Evolutionary conservation across 37 sponge, comb jelly and placozoan species (phyloP).

Genomic region (Haliclona indistincta): DNA sequence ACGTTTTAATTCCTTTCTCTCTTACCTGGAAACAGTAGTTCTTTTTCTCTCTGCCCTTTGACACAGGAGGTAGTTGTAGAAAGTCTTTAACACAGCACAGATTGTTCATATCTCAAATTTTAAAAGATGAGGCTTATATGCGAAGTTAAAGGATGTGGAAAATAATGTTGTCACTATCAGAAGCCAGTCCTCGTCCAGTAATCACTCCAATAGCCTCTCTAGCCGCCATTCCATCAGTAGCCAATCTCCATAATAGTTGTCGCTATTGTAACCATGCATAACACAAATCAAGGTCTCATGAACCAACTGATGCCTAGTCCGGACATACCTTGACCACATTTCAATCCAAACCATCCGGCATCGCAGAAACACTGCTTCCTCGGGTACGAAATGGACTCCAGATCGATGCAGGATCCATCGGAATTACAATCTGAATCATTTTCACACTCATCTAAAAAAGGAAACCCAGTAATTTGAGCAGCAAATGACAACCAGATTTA

Average conservation of each 20-base stretch:
- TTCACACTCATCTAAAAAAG: conserved; percentile 54
- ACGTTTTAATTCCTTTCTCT: too few species aligned
- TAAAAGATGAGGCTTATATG: too few species aligned
- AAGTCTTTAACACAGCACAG: conserved; percentile 90
- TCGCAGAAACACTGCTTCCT: conserved; percentile 65
- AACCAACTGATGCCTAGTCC: too few species aligned
- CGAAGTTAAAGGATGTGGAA: too few species aligned
- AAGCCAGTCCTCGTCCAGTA: too few species aligned
- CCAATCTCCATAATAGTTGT: conserved; percentile 62
- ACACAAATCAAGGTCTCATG: too few species aligned
- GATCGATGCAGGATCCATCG: conserved; percentile 56
- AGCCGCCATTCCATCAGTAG: conserved; percentile 89
- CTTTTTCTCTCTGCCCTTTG: conserved; percentile 45
- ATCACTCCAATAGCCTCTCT: too few species aligned
- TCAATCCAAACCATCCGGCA: conserved; percentile 62
- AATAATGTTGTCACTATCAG: too few species aligned
- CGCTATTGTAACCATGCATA: too few species aligned
- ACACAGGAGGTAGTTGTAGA: conserved; percentile 85
- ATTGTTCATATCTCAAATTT: too few species aligned
- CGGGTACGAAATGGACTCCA: conserved; percentile 37
- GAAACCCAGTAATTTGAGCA: neutral
- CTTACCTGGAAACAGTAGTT: conserved; percentile 84
- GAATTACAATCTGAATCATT: conserved; percentile 50
- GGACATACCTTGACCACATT: conserved; percentile 41
- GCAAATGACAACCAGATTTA: too few species aligned